Conservation (phyloP, 2,113 vertebrate species). For the Rhynchomys soricoides region DNA sequence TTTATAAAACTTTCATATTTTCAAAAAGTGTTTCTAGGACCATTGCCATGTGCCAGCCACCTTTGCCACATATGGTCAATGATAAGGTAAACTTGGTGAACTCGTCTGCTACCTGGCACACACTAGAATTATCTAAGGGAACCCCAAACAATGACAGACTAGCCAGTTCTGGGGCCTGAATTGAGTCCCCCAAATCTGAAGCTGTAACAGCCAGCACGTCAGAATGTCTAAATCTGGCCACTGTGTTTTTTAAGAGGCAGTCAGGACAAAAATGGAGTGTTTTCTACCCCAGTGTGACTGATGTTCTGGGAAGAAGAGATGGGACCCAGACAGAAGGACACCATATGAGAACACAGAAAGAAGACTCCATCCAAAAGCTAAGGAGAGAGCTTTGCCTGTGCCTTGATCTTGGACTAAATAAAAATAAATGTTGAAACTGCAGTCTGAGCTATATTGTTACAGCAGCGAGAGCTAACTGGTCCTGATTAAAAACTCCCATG, state of each 20-base stretch:
- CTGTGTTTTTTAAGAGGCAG: not conserved
- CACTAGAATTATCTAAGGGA: not conserved
- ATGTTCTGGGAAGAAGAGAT: not conserved
- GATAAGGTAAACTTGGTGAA: not conserved
- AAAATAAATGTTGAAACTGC: not conserved
- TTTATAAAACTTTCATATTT: slow-evolving; percentile 18
- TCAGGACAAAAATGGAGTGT: not conserved
- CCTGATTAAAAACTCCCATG: not conserved
- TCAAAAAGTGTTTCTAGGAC: not conserved
- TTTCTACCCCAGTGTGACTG: not conserved
- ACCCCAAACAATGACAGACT: not conserved
- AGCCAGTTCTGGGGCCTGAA: not conserved
- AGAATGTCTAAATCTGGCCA: not conserved
- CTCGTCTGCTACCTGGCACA: not conserved
- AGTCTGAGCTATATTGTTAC: not conserved
- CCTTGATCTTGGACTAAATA: not conserved
- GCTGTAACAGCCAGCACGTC: not conserved
- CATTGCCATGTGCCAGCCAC: not conserved
- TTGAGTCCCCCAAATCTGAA: not conserved
- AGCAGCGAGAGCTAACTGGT: not conserved
- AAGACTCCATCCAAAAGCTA: not conserved
- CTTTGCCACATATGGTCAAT: not conserved
- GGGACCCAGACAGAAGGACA: not conserved
- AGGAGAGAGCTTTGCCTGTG: accelerated
- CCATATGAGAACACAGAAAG: not conserved